These are phyloP conservation scores for Ranitomeya imitator DNA, from an alignment of 2,113 vertebrate species.

Conservation along the genomic window DNA sequence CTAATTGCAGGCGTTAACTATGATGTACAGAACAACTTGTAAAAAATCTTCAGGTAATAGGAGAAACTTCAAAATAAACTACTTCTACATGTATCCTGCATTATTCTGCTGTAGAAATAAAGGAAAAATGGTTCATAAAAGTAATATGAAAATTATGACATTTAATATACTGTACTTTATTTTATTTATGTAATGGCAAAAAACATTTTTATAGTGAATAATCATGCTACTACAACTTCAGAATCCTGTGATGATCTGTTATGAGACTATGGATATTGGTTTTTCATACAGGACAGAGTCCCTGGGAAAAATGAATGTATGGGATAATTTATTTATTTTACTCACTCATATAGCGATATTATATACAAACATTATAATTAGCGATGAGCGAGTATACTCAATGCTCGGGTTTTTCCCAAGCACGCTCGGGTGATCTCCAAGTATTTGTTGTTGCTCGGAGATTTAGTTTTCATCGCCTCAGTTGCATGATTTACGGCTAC, in stretches of 20 bases:
- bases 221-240: background rate
- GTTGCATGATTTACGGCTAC: too few species aligned
- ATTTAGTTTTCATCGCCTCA: too few species aligned
- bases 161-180: too few species aligned
- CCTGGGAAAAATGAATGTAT: too few species aligned
- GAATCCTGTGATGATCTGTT: background rate
- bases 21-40: constrained; percentile 10
- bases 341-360: too few species aligned
- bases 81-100: background rate
- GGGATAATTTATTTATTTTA: too few species aligned
- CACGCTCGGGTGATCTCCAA: too few species aligned
- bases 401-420: too few species aligned
- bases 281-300: too few species aligned
- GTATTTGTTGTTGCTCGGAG: too few species aligned
- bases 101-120: background rate
- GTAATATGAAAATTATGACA: background rate
- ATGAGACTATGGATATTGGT: background rate
- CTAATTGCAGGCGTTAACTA: constrained; percentile 18
- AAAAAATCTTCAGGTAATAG: background rate
- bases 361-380: too few species aligned
- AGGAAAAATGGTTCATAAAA: background rate
- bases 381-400: too few species aligned
- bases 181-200: background rate
- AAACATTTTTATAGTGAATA: background rate
- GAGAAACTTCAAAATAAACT: background rate